Evolutionary conservation across 2,888 invertebrate genomes (phyloP).

Genomic region (Podabrus alpinus): DNA sequence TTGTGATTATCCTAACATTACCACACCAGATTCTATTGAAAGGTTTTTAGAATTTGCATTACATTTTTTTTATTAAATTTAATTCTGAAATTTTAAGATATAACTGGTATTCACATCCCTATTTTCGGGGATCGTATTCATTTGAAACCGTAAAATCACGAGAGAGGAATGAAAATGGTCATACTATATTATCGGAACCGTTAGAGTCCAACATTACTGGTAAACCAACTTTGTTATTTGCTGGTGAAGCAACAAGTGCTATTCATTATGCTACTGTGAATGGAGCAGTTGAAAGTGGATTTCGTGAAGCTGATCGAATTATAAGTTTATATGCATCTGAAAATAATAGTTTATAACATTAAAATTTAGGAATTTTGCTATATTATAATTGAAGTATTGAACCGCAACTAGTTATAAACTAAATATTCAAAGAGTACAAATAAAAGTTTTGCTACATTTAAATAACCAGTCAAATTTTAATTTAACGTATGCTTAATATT

Average conservation of each 20-base stretch:
- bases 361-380: neutral
- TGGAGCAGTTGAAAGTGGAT: conserved; percentile 56
- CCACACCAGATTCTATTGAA: conserved; percentile 51
- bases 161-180: conserved; percentile 44
- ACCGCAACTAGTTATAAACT: neutral
- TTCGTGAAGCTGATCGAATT: conserved; percentile 54
- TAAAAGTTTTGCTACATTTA: neutral
- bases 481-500: too few relatives aligned
- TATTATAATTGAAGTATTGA: neutral
- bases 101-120: conserved; percentile 68
- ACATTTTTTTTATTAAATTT: conserved; percentile 6
- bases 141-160: conserved; percentile 31
- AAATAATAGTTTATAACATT: neutral
- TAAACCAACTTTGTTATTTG: conserved; percentile 58
- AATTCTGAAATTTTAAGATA: conserved; percentile 59
- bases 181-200: conserved; percentile 20
- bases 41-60: conserved; percentile 33
- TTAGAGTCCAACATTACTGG: conserved; percentile 53
- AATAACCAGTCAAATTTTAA: neutral
- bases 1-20: conserved; percentile 53
- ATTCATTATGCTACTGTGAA: conserved; percentile 55
- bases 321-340: conserved; percentile 23
- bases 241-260: conserved; percentile 59
- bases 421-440: neutral
- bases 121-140: conserved; percentile 54